Evolutionary conservation across 2,888 invertebrate genomes (phyloP), one percentile per base, ranked within the genome.

Genomic region (Diplolepis rosae): DNA sequence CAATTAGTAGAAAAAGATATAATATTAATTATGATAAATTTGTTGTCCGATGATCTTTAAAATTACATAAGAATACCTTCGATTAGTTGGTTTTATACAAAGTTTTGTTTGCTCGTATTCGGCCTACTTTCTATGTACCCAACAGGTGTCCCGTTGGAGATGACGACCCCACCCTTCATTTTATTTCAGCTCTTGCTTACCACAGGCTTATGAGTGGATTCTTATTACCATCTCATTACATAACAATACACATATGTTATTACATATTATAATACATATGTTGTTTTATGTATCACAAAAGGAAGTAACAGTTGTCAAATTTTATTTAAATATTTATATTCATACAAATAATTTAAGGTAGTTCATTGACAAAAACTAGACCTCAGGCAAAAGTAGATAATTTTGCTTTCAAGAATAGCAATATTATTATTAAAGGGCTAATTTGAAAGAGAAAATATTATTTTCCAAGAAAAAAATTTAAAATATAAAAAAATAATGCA

Each of bases 61-160:
- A n/a, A n/a, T n/a, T 18, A 52, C 27, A 11, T 15, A 18, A 30
- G 42, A 11, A 56, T 15, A 32, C n/a, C 48, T 27, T 45, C 7
- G 24, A 32, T 27, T n/a, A 50, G 66, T 69, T 65, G 66, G 65
- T 69, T 72, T 72, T 66, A 15, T 56, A 65, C 28, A 30, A 11
- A 18, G 51, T 32, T 66, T 30, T 50, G n/a, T 61, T 52, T 68
- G 28, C 3, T 32, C n/a, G 30, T 45, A 69, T 70, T 35, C 51
- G 65, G 50, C 65, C 54, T 45, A 65, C 54, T 65, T 65, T 69
- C 61, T 52, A 27, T 27, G 9, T 52, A 7, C 11, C 7, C 45
- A 67, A 51, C 67, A 66, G 22, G 50, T 27, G 22, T 39, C 48
- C 42, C 52, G 42, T 69, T 69, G 51, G 56, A 69, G 69, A 56